Evolutionary conservation across 2,113 vertebrate genomes (phyloP).

Genomic region (Gymnogyps californianus): DNA sequence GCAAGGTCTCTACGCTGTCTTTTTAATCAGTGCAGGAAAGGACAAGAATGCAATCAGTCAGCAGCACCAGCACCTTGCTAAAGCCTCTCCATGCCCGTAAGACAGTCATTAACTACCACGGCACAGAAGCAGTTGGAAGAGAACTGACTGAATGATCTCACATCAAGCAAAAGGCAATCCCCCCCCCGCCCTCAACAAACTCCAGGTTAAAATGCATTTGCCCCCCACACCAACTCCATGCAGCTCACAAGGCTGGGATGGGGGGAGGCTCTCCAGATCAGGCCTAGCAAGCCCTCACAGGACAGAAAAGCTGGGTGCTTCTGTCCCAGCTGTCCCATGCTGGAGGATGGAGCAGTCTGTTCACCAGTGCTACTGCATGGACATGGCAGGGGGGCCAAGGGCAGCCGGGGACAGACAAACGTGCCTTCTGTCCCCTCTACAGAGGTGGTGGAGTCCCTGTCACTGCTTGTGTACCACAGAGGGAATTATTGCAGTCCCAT

Average conservation of each 20-base stretch:
- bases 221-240: not conserved
- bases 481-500: not conserved
- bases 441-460: not conserved
- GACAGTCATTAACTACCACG: not conserved
- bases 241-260: rapidly evolving
- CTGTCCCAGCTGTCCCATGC: not conserved
- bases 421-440: not conserved
- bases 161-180: not conserved
- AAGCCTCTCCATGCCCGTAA: not conserved
- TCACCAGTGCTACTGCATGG: not conserved
- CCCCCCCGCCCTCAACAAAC: not conserved
- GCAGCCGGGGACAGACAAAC: not conserved
- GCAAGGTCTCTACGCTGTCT: not conserved
- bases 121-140: not conserved
- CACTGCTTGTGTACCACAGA: not conserved
- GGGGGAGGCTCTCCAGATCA: not conserved
- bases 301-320: not conserved
- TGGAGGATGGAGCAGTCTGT: not conserved
- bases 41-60: not conserved
- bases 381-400: rapidly evolving
- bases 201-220: not conserved
- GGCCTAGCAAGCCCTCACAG: not conserved
- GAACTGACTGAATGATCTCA: not conserved
- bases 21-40: not conserved
- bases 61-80: not conserved